Conservation (phyloP, 1,140 invertebrate species). For the Ctenoplectra terminalis region DNA sequence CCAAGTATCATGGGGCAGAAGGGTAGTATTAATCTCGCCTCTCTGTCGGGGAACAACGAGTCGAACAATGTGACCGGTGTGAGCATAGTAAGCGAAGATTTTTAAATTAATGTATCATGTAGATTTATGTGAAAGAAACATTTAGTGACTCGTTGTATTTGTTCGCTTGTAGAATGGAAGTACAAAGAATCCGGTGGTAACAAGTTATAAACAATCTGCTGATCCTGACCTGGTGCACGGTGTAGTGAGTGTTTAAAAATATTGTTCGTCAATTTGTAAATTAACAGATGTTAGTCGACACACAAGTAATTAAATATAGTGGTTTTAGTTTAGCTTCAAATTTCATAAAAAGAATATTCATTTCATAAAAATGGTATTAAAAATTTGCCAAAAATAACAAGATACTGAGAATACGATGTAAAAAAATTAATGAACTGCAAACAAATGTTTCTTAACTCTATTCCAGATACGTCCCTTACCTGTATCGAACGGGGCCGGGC, state of each 20-base stretch:
- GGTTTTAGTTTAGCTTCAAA: not conserved
- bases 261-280: not conserved
- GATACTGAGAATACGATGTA: not conserved
- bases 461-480: constrained; percentile 59
- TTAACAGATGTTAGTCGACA: not conserved
- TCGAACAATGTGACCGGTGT: constrained; percentile 15
- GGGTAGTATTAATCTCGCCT: constrained; percentile 76
- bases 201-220: constrained; percentile 71
- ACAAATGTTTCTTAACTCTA: not conserved
- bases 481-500: constrained; percentile 56
- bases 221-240: constrained; percentile 64
- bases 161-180: constrained; percentile 64
- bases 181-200: constrained; percentile 62
- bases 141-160: not conserved
- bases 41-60: constrained; percentile 67
- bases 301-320: not conserved
- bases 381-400: too few relatives aligned
- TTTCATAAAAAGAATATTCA: not conserved
- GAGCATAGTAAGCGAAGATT: constrained; percentile 19
- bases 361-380: not conserved
- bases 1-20: constrained; percentile 74
- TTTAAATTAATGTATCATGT: not conserved
- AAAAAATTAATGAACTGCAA: not conserved
- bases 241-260: constrained; percentile 64
- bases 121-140: not conserved